A percentile compares a stretch with the other conserved stretches of the same genome.
Conservation (phyloP, 64 coral and sea anemone species). For the Hydrozoanthus tunicans region DNA sequence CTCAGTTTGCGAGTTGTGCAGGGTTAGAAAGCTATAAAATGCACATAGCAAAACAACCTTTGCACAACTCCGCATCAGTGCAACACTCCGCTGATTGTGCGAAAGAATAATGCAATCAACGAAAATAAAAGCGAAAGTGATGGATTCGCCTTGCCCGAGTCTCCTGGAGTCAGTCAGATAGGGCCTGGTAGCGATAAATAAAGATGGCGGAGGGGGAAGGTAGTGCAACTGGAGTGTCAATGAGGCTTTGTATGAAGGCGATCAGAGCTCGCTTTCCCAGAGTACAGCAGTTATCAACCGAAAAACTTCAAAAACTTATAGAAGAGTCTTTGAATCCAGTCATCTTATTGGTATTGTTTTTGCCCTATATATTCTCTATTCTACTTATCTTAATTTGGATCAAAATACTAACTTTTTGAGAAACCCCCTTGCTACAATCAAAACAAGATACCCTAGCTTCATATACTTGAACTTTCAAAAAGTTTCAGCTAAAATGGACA, state of each 20-base stretch:
- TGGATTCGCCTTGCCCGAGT: not conserved
- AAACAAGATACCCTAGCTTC: no score
- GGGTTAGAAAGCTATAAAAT: slow-evolving; percentile 35
- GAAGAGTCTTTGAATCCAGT: slow-evolving; percentile 17
- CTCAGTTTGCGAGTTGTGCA: slow-evolving; percentile 38
- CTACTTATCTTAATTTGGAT: no score
- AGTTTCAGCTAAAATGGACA: no score
- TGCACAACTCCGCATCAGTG: slow-evolving; percentile 47
- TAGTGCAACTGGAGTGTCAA: slow-evolving; percentile 25
- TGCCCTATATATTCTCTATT: not conserved
- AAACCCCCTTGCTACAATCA: no score
- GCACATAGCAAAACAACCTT: slow-evolving; percentile 41
- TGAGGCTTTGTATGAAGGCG: slow-evolving; percentile 57
- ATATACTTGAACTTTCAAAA: no score
- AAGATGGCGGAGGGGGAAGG: slow-evolving; percentile 37
- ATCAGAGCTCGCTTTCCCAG: slow-evolving; percentile 61
- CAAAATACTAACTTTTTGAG: no score
- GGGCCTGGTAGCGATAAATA: slow-evolving; percentile 15
- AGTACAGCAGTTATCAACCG: slow-evolving; percentile 63
- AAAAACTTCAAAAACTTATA: slow-evolving; percentile 60
- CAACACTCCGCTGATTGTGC: not conserved
- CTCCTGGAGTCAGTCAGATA: not conserved
- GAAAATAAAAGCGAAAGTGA: not conserved
- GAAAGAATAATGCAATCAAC: not conserved
- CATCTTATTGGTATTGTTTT: slow-evolving; percentile 65